Evolutionary conservation across 2,888 invertebrate species (phyloP).

Genomic region (Callyntrura guangdongensis): DNA sequence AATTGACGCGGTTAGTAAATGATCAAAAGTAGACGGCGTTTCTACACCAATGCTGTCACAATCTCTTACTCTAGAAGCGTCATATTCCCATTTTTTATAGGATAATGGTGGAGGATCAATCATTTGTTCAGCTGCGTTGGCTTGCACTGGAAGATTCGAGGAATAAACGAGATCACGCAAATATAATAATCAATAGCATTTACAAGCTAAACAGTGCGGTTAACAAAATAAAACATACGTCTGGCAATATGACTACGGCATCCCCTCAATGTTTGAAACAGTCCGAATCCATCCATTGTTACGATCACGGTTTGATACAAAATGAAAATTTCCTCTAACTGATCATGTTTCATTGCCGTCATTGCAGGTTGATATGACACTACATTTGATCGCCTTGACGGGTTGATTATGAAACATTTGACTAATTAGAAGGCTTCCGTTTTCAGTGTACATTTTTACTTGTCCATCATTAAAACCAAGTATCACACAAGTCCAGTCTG

Average conservation of each 20-base stretch:
- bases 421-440: conserved; percentile 92
- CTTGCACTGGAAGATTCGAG: conserved; percentile 88
- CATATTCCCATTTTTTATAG: conserved; percentile 95
- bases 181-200: not conserved
- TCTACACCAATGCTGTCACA: conserved; percentile 91
- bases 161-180: not conserved
- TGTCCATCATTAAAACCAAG: conserved; percentile 95
- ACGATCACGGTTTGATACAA: conserved; percentile 91
- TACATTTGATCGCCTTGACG: conserved; percentile 92
- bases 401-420: conserved; percentile 95
- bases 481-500: conserved; percentile 97
- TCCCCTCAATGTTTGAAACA: conserved; percentile 93
- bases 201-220: not conserved
- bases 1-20: conserved; percentile 93
- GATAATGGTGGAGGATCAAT: conserved; percentile 89
- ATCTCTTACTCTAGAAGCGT: conserved; percentile 91
- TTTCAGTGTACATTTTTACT: conserved; percentile 96
- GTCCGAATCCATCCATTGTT: conserved; percentile 91
- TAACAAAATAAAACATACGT: conserved; percentile 88
- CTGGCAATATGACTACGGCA: conserved; percentile 92
- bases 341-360: conserved; percentile 86
- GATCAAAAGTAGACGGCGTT: conserved; percentile 93
- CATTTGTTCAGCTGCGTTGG: conserved; percentile 89
- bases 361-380: conserved; percentile 88
- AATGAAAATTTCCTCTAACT: conserved; percentile 91